These are phyloP conservation scores for Dendronephthya gigantea DNA, from an alignment of 64 coral and sea anemone genomes.

Conservation along the genomic window DNA sequence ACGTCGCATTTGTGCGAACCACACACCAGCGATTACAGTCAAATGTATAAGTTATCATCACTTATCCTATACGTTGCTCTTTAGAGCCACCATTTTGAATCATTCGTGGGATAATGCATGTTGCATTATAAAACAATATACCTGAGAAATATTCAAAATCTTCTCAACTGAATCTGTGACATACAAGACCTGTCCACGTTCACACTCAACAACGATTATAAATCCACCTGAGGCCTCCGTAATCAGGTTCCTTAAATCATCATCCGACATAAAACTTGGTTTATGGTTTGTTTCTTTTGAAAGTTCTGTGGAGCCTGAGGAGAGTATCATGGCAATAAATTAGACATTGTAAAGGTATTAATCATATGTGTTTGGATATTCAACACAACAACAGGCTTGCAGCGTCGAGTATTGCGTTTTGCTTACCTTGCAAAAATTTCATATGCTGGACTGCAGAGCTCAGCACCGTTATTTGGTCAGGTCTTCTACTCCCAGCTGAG, in stretches of 20 bases:
- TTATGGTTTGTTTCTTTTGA: slow-evolving; percentile 76
- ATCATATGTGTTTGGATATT: too few species aligned
- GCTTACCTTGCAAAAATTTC: slow-evolving; percentile 76
- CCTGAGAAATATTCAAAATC: slow-evolving; percentile 48
- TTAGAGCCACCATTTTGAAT: too few species aligned
- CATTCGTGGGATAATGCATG: too few species aligned
- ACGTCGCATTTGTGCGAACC: too few species aligned
- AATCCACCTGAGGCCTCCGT: slow-evolving; percentile 80
- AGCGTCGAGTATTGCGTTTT: too few species aligned
- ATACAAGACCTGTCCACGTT: slow-evolving; percentile 68
- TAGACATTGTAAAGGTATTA: neutral
- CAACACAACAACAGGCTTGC: too few species aligned
- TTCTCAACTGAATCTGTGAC: slow-evolving; percentile 69
- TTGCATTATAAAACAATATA: neutral
- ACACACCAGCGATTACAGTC: too few species aligned
- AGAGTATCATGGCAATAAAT: neutral
- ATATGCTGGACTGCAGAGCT: slow-evolving; percentile 80
- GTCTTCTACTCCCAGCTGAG: slow-evolving; percentile 60
- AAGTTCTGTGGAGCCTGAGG: slow-evolving; percentile 47
- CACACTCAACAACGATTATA: slow-evolving; percentile 76
- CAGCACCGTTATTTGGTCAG: slow-evolving; percentile 85
- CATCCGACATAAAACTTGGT: slow-evolving; percentile 78
- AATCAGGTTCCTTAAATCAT: slow-evolving; percentile 68
- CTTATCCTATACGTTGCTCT: too few species aligned
- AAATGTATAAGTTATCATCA: too few species aligned